phyloP scores from a whole-genome alignment of 2,797 vertebrate species.

The Epinephelus awoara region DNA sequence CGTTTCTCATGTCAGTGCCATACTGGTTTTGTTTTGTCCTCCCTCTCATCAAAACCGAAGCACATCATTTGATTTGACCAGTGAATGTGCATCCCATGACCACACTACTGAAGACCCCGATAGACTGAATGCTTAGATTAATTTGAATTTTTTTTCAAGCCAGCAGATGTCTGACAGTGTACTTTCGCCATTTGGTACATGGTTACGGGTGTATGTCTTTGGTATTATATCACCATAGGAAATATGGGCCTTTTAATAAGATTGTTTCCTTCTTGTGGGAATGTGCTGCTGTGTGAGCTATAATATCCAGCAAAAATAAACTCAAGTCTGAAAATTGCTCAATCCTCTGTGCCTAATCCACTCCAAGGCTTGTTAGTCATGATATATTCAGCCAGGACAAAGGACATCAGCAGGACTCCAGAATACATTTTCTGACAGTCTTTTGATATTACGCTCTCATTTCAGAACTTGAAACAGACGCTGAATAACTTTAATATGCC shows the following conservation, averaged over 20 bases:
- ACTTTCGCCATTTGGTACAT: conserved; percentile 60
- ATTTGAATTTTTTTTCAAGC: conserved; percentile 62
- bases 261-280: conserved; percentile 59
- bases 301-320: conserved; percentile 89
- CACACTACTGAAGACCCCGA: conserved; percentile 61
- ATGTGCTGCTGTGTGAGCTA: conserved; percentile 66
- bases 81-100: conserved; percentile 71
- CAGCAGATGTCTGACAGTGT: conserved; percentile 51
- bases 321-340: conserved; percentile 93
- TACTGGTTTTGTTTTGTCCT: conserved; percentile 72
- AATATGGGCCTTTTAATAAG: conserved; percentile 57
- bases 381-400: conserved; percentile 91
- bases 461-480: conserved; percentile 69
- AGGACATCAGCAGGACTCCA: conserved; percentile 87
- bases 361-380: conserved; percentile 93
- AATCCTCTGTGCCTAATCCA: conserved; percentile 99
- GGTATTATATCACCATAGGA: conserved; percentile 60
- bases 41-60: conserved; percentile 75
- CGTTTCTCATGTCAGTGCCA: conserved; percentile 68
- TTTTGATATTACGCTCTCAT: conserved; percentile 75
- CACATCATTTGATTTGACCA: conserved; percentile 83
- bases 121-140: conserved; percentile 67
- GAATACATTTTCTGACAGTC: conserved; percentile 85
- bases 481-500: conserved; percentile 55
- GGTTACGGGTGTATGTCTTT: conserved; percentile 54